These are phyloP conservation scores for Amblyjoppa fuscipennis DNA, from an alignment of 2,888 invertebrate species.

Conservation along the genomic window DNA sequence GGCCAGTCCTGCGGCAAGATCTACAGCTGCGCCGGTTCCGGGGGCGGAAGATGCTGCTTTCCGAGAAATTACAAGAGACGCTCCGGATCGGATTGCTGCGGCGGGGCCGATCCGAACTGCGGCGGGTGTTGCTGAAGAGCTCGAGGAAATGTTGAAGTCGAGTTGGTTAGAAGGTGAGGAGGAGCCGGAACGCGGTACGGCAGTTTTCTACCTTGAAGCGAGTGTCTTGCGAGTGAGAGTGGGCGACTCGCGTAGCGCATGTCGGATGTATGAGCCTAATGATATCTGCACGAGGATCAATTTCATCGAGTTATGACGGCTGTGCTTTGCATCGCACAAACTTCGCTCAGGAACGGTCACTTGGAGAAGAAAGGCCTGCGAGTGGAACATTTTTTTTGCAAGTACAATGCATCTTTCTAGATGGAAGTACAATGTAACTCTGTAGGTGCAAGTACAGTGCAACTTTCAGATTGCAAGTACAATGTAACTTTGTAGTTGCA, in stretches of 20 bases:
- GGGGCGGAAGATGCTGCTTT: constrained; percentile 72
- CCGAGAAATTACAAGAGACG: constrained; percentile 73
- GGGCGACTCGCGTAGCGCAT: background rate
- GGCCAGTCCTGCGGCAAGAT: constrained; percentile 74
- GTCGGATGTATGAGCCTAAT: no score
- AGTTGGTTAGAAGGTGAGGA: background rate
- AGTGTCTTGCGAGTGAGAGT: constrained; percentile 69
- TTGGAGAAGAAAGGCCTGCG: no score
- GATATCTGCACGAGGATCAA: no score
- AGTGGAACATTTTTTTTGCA: no score
- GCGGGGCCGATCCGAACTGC: constrained; percentile 64
- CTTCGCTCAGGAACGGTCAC: no score
- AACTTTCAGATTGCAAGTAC: no score
- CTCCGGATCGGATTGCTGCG: constrained; percentile 72
- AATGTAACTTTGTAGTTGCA: no score
- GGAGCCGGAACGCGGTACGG: background rate
- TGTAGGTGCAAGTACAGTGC: no score
- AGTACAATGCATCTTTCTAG: no score
- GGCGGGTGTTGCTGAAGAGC: constrained; percentile 65
- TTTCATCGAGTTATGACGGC: no score
- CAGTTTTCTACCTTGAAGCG: background rate
- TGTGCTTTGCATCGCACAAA: no score
- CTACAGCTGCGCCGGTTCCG: constrained; percentile 72
- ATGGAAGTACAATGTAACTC: no score
- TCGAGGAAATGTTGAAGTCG: background rate